Evolutionary conservation across 1,140 invertebrate genomes (phyloP).

Genomic region (Bicyclus anynana): DNA sequence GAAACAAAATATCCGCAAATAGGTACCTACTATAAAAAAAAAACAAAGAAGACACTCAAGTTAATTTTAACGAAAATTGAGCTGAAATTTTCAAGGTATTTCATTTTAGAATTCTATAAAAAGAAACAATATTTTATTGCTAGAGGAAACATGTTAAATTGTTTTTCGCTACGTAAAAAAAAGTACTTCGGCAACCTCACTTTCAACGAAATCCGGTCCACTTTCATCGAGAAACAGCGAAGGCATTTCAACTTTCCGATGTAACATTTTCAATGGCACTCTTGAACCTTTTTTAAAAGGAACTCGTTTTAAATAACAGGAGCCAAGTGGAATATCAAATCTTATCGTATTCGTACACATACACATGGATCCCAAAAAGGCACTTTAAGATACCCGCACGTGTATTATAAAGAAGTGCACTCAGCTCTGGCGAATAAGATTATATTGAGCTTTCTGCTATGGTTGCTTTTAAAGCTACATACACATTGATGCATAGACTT

Average conservation of each 20-base stretch:
- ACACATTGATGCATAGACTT: too few species aligned
- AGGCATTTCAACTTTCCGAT: conserved; percentile 3
- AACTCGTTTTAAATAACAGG: conserved; percentile 14
- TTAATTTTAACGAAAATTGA: too few species aligned
- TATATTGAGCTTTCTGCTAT: conserved; percentile 29
- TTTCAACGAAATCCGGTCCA: not conserved
- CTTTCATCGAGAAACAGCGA: not conserved
- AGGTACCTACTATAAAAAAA: too few species aligned
- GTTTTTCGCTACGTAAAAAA: not conserved
- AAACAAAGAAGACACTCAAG: too few species aligned
- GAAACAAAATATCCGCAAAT: too few species aligned
- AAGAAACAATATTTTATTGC: too few species aligned
- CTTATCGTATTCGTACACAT: conserved; percentile 16
- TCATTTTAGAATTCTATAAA: too few species aligned
- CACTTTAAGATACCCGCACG: conserved; percentile 18
- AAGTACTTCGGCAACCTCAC: not conserved
- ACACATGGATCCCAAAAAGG: conserved; percentile 18
- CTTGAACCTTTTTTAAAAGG: conserved; percentile 6
- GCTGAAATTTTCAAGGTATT: too few species aligned
- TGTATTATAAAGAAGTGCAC: conserved; percentile 31
- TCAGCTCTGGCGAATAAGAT: conserved; percentile 33
- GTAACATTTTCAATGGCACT: conserved; percentile 6
- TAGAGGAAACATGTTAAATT: not conserved
- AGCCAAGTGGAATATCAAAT: conserved; percentile 11
- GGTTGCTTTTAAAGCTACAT: not conserved